phyloP scores from a whole-genome alignment of 1,140 invertebrate species.

The Diplogasteroides magnus region DNA sequence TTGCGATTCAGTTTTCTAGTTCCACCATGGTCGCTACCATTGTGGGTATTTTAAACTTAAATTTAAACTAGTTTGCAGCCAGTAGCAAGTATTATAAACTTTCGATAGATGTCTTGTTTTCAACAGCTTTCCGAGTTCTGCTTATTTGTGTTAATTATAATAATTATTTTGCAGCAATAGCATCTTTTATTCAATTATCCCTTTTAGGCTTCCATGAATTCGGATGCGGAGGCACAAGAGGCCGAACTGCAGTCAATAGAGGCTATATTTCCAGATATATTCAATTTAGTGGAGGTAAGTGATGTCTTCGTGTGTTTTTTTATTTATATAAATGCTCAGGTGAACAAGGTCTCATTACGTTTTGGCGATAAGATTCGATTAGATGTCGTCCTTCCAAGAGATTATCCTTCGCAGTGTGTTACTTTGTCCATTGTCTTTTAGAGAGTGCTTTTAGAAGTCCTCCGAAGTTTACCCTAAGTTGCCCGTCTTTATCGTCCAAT shows the following conservation, averaged over 20 bases:
- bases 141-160: too few relatives aligned
- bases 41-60: too few relatives aligned
- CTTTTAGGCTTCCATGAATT: too few relatives aligned
- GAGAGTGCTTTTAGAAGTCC: conserved; percentile 20
- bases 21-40: too few relatives aligned
- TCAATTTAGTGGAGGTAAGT: not conserved
- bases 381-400: conserved; percentile 11
- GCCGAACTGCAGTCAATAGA: conserved; percentile 19
- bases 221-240: conserved; percentile 6
- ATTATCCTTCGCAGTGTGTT: conserved; percentile 20
- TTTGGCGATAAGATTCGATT: conserved; percentile 18
- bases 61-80: too few relatives aligned
- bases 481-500: too few relatives aligned
- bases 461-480: conserved; percentile 27
- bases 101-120: too few relatives aligned
- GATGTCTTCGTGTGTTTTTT: not conserved
- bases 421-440: conserved; percentile 2
- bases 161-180: too few relatives aligned
- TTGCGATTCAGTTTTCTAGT: too few relatives aligned
- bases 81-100: too few relatives aligned
- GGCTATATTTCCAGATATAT: conserved; percentile 21
- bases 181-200: too few relatives aligned
- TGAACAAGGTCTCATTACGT: not conserved
- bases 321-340: not conserved
- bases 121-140: too few relatives aligned